Base-by-base conservation (phyloP, 2,797 vertebrate species). In the Chlorospingus semifuscus region DNA sequence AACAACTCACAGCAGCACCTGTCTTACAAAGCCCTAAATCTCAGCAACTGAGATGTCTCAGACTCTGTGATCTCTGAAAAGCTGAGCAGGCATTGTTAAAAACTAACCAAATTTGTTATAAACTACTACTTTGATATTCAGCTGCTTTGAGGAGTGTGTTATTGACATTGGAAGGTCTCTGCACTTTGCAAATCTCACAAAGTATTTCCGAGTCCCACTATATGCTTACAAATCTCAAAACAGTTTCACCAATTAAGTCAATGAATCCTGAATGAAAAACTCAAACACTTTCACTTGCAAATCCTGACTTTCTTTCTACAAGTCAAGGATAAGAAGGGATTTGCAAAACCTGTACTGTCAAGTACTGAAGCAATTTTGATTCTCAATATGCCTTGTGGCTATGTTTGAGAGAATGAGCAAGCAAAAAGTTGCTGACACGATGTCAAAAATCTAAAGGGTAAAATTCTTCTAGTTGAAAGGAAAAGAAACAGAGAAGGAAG, bases 251-350 rank as follows among this genome's bases (percentile, higher is more conserved):
- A 96, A 92, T 96, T 94, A 95, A 78, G 44, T 44, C 68, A 91
- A 93, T 11, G 75, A 95, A 93, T 81, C 61, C 47, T 0, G 0
- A 91, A 87, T 57, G 50, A 89, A 83, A 90, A 95, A 53, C 56
- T 66, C 69, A 49, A 84, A 65, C 49, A 74, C 24, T 96, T 87
- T 93, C 83, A 75, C 65, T 96, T 95, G 80, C 81, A 97, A 96
- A 96, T 96, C 83, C 87, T 3, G 30, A 94, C 52, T 92, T 90
- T 87, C 55, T 89, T 95, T 64, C 44, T 79, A 46, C 65, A 44
- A 71, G 65, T 50, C 47, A 88, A 57, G 89, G 93, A 96, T 94
- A 94, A 96, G 36, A 34, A 66, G 85, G 86, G 92, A 94, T 96
- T 96, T 95, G 77, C n/a, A 90, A 82, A 88, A 37, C 26, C 30